Evolutionary conservation across 2,797 vertebrate species (phyloP), one percentile per base, ranked within the genome.

Genomic region (Coendou prehensilis): DNA sequence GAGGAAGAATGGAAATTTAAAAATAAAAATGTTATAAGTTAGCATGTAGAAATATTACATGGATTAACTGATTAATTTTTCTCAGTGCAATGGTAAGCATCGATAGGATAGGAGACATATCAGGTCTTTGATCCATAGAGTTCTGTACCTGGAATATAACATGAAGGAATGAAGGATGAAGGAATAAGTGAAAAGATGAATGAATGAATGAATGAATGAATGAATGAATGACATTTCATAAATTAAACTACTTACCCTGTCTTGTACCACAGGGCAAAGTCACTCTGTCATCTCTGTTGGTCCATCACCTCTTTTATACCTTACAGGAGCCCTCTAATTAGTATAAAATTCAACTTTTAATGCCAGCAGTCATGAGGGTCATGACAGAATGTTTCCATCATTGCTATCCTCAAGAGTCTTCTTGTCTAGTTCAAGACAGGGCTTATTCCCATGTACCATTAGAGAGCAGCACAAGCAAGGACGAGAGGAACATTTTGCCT

Each of bases 1-100:
- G 73, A 50, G 56, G 75, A 52, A 87, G 80, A 67, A 57, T 52
- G 30, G 4, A 41, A 94, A 52, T 83, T 33, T 17, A 47, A 89
- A 93, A 79, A 83, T 9, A 85, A 86, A 83, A 82, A 15, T 73
- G 89, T 78, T 30, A 7, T 59, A 80, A 61, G 30, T 95, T 82
- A 86, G 56, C 64, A 92, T 73, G 71, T 73, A 87, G 88, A 83
- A 94, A 90, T 71, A 71, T 47, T 61, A 80, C 50, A 61, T 23
- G 23, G 50, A 61, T 64, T 47, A 28, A 75, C 15, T 50, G 28
- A 50, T 89, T 79, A 54, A 87, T 84, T 89, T 91, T 81, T 26
- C 50, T 78, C 9, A 22, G 22, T 73, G 23, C 28, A 89, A 79
- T 14, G 59, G 6, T 45, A 82, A 93, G 23, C 37, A 93, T 45